phyloP scores from a whole-genome alignment of 2,888 invertebrate genomes.

The Galerucella nymphaeae region DNA sequence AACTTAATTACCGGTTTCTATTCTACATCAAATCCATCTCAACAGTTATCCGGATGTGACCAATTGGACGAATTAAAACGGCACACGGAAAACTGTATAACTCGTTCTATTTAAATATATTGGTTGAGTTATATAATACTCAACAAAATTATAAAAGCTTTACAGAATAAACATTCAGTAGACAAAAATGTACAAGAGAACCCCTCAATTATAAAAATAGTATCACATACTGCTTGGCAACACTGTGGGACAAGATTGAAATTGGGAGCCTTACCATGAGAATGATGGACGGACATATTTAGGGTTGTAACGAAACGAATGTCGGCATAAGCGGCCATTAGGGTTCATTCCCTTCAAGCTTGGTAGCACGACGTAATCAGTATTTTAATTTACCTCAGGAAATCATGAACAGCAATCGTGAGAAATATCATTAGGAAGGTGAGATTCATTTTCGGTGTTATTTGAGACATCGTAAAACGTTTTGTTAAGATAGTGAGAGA shows the following conservation, averaged over 20 bases:
- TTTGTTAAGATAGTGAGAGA: not conserved
- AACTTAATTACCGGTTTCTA: slow-evolving; percentile 24
- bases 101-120: not conserved
- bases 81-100: not conserved
- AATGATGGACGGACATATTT: slow-evolving; percentile 52
- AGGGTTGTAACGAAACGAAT: slow-evolving; percentile 53
- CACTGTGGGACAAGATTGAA: slow-evolving; percentile 19
- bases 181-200: not conserved
- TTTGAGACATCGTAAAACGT: slow-evolving; percentile 18
- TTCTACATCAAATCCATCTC: slow-evolving; percentile 23
- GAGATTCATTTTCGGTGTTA: slow-evolving; percentile 26
- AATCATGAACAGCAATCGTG: slow-evolving; percentile 41
- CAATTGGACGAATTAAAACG: not conserved
- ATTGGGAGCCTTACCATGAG: slow-evolving; percentile 37
- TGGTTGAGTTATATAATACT: not conserved
- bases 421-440: slow-evolving; percentile 29
- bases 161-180: too few relatives aligned
- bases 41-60: slow-evolving; percentile 31
- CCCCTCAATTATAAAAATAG: not conserved
- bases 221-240: slow-evolving; percentile 24
- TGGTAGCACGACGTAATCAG: slow-evolving; percentile 37
- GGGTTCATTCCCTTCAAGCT: slow-evolving; percentile 40
- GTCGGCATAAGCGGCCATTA: slow-evolving; percentile 50
- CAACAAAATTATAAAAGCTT: too few relatives aligned
- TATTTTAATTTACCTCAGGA: slow-evolving; percentile 44